A percentile compares a stretch with the other conserved stretches of the same genome.
phyloP scores from a whole-genome alignment of 2,888 invertebrate genomes.

The Ochropleura plecta region DNA sequence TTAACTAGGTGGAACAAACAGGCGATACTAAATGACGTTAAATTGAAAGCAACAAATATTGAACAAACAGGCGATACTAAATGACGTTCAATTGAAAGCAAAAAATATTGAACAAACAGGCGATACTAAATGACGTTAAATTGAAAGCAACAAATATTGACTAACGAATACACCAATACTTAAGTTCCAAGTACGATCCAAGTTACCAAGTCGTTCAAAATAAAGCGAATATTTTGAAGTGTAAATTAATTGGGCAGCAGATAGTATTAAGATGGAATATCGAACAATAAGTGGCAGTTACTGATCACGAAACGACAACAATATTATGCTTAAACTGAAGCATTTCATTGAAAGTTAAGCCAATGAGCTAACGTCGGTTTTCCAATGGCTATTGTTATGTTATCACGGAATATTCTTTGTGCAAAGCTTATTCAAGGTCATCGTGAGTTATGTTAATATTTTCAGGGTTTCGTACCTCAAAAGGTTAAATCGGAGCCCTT shows the following conservation, averaged over 20 bases:
- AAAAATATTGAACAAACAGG: no score
- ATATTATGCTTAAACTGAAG: not conserved
- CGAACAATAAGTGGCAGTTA: not conserved
- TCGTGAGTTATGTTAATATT: not conserved
- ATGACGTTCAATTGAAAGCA: no score
- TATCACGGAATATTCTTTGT: constrained; percentile 4
- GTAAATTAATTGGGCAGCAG: not conserved
- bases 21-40: not conserved
- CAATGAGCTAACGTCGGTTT: constrained; percentile 12
- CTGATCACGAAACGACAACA: not conserved
- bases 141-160: constrained; percentile 15
- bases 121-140: no score
- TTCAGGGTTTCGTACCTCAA: not conserved
- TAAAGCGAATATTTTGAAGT: not conserved
- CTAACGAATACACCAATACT: not conserved
- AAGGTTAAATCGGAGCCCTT: no score
- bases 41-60: no score
- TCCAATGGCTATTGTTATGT: not conserved
- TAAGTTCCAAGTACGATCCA: not conserved
- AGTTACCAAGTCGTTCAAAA: not conserved
- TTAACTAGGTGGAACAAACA: not conserved
- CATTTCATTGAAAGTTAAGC: constrained; percentile 3
- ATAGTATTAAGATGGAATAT: not conserved
- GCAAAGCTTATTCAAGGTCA: not conserved
- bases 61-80: no score